phyloP scores from a whole-genome alignment of 2,888 invertebrate genomes.

The Eupeodes luniger region DNA sequence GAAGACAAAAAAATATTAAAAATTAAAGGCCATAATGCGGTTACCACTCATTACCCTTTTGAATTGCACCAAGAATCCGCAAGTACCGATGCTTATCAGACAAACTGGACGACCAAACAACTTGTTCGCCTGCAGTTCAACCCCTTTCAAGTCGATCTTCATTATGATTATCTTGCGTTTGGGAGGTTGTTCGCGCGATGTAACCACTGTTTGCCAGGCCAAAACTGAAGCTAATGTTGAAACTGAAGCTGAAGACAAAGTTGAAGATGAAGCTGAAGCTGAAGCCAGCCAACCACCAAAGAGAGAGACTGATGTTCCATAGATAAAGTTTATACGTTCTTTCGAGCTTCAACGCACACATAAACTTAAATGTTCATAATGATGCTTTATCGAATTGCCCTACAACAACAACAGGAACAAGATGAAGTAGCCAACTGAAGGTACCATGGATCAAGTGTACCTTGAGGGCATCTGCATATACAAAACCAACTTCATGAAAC shows the following conservation, averaged over 20 bases:
- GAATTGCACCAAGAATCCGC: constrained; percentile 41
- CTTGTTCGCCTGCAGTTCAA: constrained; percentile 68
- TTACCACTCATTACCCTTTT: constrained; percentile 64
- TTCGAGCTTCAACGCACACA: constrained; percentile 72
- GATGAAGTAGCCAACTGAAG: constrained; percentile 68
- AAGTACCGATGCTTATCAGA: constrained; percentile 62
- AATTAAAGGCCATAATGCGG: constrained; percentile 55
- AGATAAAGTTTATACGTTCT: constrained; percentile 73
- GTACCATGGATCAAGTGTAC: constrained; percentile 69
- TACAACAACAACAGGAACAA: constrained; percentile 48
- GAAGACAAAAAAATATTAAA: neutral
- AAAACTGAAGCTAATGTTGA: constrained; percentile 4
- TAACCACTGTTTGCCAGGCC: constrained; percentile 43
- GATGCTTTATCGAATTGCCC: constrained; percentile 73
- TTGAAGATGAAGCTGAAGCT: neutral
- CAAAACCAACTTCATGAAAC: constrained; percentile 40
- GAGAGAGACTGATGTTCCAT: constrained; percentile 68
- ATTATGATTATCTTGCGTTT: constrained; percentile 71
- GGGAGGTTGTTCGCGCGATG: constrained; percentile 74
- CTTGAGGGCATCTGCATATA: constrained; percentile 52
- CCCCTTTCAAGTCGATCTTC: constrained; percentile 69
- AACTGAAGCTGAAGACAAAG: neutral
- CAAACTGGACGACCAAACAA: constrained; percentile 52
- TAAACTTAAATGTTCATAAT: constrained; percentile 74
- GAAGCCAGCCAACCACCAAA: constrained; percentile 38